Conservation (phyloP, 2,888 invertebrate genomes). For the Meandrusa payeni region DNA sequence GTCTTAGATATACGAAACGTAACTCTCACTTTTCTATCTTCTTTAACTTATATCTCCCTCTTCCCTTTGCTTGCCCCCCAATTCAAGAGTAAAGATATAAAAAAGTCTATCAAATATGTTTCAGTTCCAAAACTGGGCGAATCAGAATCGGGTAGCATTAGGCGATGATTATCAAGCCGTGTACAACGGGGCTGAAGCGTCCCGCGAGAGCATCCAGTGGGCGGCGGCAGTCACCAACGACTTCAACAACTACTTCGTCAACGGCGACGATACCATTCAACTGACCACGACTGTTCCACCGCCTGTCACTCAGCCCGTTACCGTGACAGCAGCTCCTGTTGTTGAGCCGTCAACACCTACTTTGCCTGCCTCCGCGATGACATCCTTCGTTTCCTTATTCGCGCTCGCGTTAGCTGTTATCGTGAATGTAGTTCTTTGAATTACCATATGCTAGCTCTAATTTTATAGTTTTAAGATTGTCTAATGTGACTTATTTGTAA, state of each 20-base stretch:
- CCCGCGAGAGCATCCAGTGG: constrained; percentile 46
- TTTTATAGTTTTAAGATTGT: not conserved
- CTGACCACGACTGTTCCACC: constrained; percentile 27
- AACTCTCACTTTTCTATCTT: too few species aligned
- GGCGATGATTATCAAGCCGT: constrained; percentile 37
- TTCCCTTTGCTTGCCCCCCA: too few species aligned
- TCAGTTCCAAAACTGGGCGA: constrained; percentile 62
- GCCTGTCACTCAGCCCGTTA: constrained; percentile 27
- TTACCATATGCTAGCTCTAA: constrained; percentile 1
- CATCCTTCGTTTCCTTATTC: constrained; percentile 42
- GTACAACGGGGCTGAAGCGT: constrained; percentile 34
- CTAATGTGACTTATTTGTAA: constrained; percentile 1
- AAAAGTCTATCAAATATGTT: constrained; percentile 13
- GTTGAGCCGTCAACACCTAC: constrained; percentile 46
- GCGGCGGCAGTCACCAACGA: constrained; percentile 38
- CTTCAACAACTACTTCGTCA: constrained; percentile 44
- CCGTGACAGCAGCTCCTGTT: constrained; percentile 33
- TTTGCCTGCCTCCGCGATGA: constrained; percentile 48
- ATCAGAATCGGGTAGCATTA: constrained; percentile 34
- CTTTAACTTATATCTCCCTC: too few species aligned
- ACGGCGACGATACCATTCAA: constrained; percentile 33
- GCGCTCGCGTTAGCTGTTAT: constrained; percentile 40
- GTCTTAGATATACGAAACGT: too few species aligned
- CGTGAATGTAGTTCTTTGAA: constrained; percentile 45
- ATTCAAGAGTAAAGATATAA: too few species aligned